These are phyloP conservation scores for Elmis aenea DNA, from an alignment of 2,888 invertebrate species.

Conservation along the genomic window DNA sequence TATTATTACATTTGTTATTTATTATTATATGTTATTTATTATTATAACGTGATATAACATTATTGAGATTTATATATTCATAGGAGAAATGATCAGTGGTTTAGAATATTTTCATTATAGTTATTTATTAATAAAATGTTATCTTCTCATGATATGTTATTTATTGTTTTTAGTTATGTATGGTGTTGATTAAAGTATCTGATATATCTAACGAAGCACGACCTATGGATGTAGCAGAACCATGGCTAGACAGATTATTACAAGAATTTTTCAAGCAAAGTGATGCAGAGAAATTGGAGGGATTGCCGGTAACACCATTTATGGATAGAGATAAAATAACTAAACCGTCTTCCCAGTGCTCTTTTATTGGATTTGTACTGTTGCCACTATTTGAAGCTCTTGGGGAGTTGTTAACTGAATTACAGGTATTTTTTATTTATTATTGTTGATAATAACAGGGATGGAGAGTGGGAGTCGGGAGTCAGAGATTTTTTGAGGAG, in stretches of 20 bases:
- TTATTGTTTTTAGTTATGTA: slow-evolving; percentile 63
- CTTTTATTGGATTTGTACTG: slow-evolving; percentile 76
- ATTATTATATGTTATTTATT: too few species aligned
- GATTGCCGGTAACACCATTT: slow-evolving; percentile 77
- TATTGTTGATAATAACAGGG: neutral
- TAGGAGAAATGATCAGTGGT: too few species aligned
- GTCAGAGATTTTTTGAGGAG: too few species aligned
- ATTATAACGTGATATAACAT: too few species aligned
- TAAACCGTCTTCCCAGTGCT: slow-evolving; percentile 77
- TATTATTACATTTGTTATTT: too few species aligned
- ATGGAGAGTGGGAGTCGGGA: too few species aligned
- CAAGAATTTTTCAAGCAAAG: slow-evolving; percentile 74
- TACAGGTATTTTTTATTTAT: slow-evolving; percentile 53
- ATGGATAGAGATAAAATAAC: slow-evolving; percentile 84
- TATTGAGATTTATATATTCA: too few species aligned
- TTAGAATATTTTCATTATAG: too few species aligned
- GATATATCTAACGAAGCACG: slow-evolving; percentile 81
- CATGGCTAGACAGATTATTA: slow-evolving; percentile 72
- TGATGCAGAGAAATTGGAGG: slow-evolving; percentile 76
- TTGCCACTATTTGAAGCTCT: slow-evolving; percentile 75
- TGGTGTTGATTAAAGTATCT: slow-evolving; percentile 78
- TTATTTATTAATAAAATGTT: too few species aligned
- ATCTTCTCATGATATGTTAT: too few species aligned
- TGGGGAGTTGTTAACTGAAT: slow-evolving; percentile 66
- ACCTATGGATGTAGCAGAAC: slow-evolving; percentile 78